A percentile compares a stretch with the other conserved stretches of the same genome.
Evolutionary conservation across 2,888 invertebrate genomes (phyloP).

Genomic region (Oxycera nigricornis): DNA sequence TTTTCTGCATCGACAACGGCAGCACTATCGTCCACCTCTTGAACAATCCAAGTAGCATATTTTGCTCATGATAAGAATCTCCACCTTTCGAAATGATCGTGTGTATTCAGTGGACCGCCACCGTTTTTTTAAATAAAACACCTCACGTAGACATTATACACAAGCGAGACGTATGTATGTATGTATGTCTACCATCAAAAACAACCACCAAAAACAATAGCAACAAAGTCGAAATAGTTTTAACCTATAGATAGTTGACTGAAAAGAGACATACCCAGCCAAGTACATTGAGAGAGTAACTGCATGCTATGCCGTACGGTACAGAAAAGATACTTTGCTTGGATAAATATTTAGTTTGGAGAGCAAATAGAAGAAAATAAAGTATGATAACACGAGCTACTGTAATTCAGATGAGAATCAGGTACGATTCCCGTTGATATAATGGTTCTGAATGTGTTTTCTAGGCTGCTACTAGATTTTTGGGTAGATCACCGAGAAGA

Average conservation of each 20-base stretch:
- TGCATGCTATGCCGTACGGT: not conserved
- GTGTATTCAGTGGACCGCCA: constrained; percentile 36
- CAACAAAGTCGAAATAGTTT: not conserved
- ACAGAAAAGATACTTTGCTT: constrained; percentile 20
- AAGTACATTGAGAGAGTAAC: not conserved
- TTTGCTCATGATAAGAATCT: constrained; percentile 36
- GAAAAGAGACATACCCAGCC: not conserved
- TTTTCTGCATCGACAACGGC: not conserved
- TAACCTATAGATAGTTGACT: not conserved
- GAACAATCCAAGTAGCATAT: constrained; percentile 1
- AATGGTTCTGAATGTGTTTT: not conserved
- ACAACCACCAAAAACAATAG: not conserved
- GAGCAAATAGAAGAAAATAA: constrained; percentile 43
- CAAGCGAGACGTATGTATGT: not conserved
- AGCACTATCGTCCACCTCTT: not conserved
- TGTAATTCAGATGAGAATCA: constrained; percentile 28
- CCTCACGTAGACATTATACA: not conserved
- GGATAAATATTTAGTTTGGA: constrained; percentile 44
- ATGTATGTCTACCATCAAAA: not conserved
- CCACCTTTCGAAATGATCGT: not conserved
- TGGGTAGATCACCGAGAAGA: not conserved
- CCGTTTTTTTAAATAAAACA: constrained; percentile 18
- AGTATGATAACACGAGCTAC: constrained; percentile 35
- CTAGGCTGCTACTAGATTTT: constrained; percentile 15
- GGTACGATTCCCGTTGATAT: constrained; percentile 3